phyloP scores from a whole-genome alignment of 1,140 invertebrate genomes.

The Mamestra configurata region DNA sequence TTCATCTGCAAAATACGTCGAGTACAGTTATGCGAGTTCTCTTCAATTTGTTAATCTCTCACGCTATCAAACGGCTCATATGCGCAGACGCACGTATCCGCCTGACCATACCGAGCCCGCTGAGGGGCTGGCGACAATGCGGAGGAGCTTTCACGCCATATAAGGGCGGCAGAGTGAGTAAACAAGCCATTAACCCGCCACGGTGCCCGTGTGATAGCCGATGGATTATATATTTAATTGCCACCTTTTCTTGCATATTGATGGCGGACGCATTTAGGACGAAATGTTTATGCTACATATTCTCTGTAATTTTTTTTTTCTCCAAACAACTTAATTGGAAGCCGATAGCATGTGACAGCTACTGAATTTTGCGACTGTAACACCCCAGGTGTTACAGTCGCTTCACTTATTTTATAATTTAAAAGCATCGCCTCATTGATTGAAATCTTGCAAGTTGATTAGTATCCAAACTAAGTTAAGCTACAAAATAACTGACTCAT shows the following conservation, averaged over 20 bases:
- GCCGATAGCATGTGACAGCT: background rate
- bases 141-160: conserved; percentile 83
- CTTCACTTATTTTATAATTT: conserved; percentile 4
- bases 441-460: background rate
- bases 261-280: conserved; percentile 25
- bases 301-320: conserved; percentile 2
- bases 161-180: conserved; percentile 76
- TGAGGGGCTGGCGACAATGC: conserved; percentile 77
- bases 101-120: conserved; percentile 59
- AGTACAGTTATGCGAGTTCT: conserved; percentile 38
- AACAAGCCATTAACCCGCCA: conserved; percentile 79
- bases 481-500: background rate
- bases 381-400: background rate
- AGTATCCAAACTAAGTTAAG: too few relatives aligned
- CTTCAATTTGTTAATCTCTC: conserved; percentile 59
- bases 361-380: background rate
- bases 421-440: background rate
- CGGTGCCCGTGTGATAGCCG: conserved; percentile 69
- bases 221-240: conserved; percentile 84
- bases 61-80: conserved; percentile 57
- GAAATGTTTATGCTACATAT: conserved; percentile 29
- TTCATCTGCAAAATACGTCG: conserved; percentile 9
- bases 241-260: conserved; percentile 67
- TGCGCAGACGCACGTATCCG: conserved; percentile 62
- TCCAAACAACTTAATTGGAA: conserved; percentile 26